Evolutionary conservation across 2,888 invertebrate species (phyloP), one percentile per base, ranked within the genome.

Genomic region (Lamproptera curius): DNA sequence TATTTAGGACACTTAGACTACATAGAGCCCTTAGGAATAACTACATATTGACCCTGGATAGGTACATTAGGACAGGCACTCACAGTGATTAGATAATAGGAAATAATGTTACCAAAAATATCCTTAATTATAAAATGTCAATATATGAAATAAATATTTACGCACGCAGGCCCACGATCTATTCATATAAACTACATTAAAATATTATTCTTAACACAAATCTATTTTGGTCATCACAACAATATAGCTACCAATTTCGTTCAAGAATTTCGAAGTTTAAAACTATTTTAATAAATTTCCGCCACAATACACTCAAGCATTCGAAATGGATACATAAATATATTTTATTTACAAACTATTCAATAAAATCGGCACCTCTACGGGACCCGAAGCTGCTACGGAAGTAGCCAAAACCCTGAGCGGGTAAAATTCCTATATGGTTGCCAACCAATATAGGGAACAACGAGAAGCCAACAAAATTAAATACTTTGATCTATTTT

Each of bases 391-490:
- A 16, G n/a, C 44, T 20, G 39, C 45, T 39, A 20, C 49, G 6
- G n/a, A 20, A 13, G 38, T 40, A 44, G 52, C 46, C 51, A 63
- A 65, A 56, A 49, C 54, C 62, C 70, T 65, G 52, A 41, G 47
- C 46, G 53, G 65, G 71, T 54, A 58, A 48, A 43, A 70, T 62
- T 61, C 76, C 66, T 51, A 51, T 44, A 61, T 58, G 73, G 78
- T 62, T 63, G 63, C 72, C 83, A 81, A 68, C 73, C 78, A 57
- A 39, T 56, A 54, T 57, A 62, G 72, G 73, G n/a, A 59, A 57
- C 54, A 69, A 64, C 57, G 47, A 50, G 44, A 61, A 70, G 67
- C 77, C 76, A 70, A 64, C 64, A 58, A 45, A 42, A 36, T 52
- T 50, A 54, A 52, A 48, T 45, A 53, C 46, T 50, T 48, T 42